Conservation (phyloP, 2,888 invertebrate genomes). For the Ditula angustiorana region DNA sequence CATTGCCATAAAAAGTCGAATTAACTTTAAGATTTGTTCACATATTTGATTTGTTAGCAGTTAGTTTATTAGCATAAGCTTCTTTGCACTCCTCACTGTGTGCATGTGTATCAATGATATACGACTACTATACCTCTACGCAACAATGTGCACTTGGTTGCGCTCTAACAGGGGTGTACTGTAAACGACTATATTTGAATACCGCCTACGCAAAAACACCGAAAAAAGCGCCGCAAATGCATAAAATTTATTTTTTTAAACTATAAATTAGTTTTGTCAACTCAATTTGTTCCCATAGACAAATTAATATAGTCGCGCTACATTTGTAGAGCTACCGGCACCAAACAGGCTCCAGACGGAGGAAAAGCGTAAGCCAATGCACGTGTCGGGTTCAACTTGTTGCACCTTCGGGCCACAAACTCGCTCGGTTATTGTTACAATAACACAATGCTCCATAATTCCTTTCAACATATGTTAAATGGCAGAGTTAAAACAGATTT, state of each 20-base stretch:
- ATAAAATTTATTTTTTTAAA: background rate
- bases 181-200: background rate
- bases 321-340: conserved; percentile 8
- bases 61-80: conserved; percentile 58
- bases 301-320: background rate
- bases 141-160: too few relatives aligned
- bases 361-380: conserved; percentile 41
- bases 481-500: background rate
- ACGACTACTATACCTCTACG: too few relatives aligned
- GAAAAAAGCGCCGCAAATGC: background rate
- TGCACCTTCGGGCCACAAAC: conserved; percentile 50
- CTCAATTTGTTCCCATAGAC: background rate
- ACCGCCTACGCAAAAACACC: background rate
- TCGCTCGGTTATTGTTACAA: conserved; percentile 53
- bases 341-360: background rate
- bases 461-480: conserved; percentile 38
- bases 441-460: conserved; percentile 57
- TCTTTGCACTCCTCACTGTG: conserved; percentile 41
- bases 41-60: too few relatives aligned
- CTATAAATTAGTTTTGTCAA: background rate
- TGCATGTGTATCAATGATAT: too few relatives aligned
- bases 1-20: background rate
- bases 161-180: conserved; percentile 10
- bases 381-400: conserved; percentile 55
- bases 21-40: too few relatives aligned